phyloP scores from a whole-genome alignment of 92 coral and sea anemone species.

The Epizoanthus illoricatus region DNA sequence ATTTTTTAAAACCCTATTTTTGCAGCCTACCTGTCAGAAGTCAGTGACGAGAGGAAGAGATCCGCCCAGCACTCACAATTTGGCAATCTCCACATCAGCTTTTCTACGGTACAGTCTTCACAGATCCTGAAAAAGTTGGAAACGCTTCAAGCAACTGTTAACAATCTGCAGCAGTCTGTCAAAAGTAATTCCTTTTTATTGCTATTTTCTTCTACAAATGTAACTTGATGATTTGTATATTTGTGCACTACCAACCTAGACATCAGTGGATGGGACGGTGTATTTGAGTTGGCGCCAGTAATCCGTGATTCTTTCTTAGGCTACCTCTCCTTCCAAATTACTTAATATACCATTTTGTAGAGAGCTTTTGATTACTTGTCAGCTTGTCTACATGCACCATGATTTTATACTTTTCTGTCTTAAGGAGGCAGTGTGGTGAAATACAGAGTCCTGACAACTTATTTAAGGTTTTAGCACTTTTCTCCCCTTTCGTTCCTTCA shows the following conservation, averaged over 20 bases:
- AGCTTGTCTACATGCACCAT: no score
- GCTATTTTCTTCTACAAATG: neutral
- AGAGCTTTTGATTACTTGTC: no score
- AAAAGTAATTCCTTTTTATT: neutral
- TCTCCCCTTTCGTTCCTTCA: no score
- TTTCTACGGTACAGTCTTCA: neutral
- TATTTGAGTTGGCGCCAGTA: no score
- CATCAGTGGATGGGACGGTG: neutral
- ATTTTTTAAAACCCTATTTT: no score
- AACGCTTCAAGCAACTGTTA: constrained; percentile 5
- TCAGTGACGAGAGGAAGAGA: neutral
- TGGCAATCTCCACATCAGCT: constrained; percentile 9
- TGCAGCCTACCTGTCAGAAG: neutral
- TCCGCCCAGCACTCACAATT: neutral
- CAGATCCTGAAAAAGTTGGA: neutral
- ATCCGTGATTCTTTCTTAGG: no score
- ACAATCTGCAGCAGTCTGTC: neutral
- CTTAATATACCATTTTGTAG: no score
- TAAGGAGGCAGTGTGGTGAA: no score
- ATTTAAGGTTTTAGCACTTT: no score
- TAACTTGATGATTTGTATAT: neutral
- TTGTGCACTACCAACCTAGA: neutral
- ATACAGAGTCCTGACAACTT: no score
- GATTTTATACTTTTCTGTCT: no score
- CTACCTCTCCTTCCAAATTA: no score